phyloP scores from a whole-genome alignment of 2,113 vertebrate species.

The Emydocephalus ijimae region DNA sequence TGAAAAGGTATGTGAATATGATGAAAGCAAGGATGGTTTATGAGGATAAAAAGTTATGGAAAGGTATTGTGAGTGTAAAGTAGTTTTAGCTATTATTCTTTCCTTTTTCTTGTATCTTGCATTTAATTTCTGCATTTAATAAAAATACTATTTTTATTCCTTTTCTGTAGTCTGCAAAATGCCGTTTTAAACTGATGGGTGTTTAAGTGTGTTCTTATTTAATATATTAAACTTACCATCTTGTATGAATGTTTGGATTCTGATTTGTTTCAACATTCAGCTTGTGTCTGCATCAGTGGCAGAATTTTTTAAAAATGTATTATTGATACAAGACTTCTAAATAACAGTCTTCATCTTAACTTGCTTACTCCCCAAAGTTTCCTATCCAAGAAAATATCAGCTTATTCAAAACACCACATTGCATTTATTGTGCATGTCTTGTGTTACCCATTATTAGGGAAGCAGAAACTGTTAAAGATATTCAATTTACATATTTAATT shows the following conservation, averaged over 20 bases:
- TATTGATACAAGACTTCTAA: background rate
- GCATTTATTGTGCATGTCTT: slow-evolving; percentile 47
- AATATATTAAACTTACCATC: background rate
- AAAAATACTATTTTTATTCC: background rate
- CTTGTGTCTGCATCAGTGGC: background rate
- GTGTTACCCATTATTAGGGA: slow-evolving; percentile 46
- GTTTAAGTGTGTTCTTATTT: background rate
- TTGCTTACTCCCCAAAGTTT: slow-evolving; percentile 45
- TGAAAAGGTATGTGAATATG: background rate
- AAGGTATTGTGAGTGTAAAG: background rate
- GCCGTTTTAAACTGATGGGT: background rate
- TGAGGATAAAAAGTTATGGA: background rate
- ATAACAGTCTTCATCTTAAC: background rate
- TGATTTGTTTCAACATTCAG: background rate
- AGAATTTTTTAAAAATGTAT: background rate
- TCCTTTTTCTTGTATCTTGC: background rate
- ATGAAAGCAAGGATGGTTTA: background rate
- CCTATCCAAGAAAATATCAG: slow-evolving; percentile 28
- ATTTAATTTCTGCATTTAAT: background rate
- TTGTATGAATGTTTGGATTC: background rate
- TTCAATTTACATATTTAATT: slow-evolving; percentile 52
- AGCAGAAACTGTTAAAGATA: slow-evolving; percentile 41
- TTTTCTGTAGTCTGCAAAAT: background rate
- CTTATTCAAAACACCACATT: slow-evolving; percentile 39
- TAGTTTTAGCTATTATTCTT: background rate